phyloP scores from a whole-genome alignment of 35 echinoderm and acorn worm species.

The Apostichopus californicus region DNA sequence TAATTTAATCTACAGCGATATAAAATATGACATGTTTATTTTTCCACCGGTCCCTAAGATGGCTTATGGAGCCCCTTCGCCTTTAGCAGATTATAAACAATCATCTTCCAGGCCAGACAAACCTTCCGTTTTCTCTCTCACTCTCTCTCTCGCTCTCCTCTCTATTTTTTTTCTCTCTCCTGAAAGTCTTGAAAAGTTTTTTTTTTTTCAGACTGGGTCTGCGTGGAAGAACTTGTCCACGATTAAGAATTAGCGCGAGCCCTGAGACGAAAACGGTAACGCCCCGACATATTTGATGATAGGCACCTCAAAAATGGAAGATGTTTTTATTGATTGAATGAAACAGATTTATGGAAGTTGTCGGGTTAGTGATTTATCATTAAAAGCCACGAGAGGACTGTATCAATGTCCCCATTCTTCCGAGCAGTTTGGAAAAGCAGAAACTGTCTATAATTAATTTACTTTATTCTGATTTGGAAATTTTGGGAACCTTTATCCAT shows the following conservation, averaged over 20 bases:
- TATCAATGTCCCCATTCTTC: not conserved
- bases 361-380: not conserved
- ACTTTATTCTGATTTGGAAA: not conserved
- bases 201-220: not conserved
- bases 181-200: no score
- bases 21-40: constrained; percentile 53
- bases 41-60: constrained; percentile 25
- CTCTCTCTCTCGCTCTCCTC: not conserved
- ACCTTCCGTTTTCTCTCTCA: not conserved
- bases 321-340: constrained; percentile 36
- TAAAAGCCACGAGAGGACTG: not conserved
- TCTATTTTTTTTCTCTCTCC: not conserved
- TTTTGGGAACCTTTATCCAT: constrained; percentile 13
- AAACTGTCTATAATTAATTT: constrained; percentile 28
- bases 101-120: constrained; percentile 11
- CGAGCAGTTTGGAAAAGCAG: not conserved
- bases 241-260: not conserved
- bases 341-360: constrained; percentile 12
- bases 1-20: constrained; percentile 44
- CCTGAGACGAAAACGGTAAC: not conserved
- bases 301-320: constrained; percentile 27
- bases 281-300: constrained; percentile 14
- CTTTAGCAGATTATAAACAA: constrained; percentile 36
- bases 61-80: not conserved
- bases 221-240: not conserved